Conservation (phyloP, 2,888 invertebrate genomes). For the Tholera decimalis region DNA sequence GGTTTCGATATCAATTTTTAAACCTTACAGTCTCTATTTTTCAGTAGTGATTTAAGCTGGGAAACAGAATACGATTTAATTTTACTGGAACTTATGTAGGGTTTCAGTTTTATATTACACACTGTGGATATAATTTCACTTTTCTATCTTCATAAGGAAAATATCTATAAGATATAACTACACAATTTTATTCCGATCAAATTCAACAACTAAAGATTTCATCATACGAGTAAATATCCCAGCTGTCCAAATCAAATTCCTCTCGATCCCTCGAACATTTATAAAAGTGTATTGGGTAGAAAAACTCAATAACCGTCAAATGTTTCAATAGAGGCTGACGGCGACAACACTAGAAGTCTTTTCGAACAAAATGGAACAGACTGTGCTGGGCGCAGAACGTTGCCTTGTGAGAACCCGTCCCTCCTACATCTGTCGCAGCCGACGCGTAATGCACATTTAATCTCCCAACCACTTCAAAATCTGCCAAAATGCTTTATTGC, state of each 20-base stretch:
- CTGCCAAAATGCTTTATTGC: conserved; percentile 91
- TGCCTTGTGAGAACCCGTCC: conserved; percentile 62
- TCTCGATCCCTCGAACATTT: conserved; percentile 32
- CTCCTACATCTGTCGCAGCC: conserved; percentile 81
- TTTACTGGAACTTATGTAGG: conserved; percentile 29
- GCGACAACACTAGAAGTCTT: conserved; percentile 59
- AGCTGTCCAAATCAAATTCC: conserved; percentile 21
- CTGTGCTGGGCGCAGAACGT: conserved; percentile 62
- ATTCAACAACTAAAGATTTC: conserved; percentile 24
- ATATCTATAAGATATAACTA: not conserved
- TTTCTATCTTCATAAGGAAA: not conserved
- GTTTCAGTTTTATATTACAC: conserved; percentile 2
- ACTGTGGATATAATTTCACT: not conserved
- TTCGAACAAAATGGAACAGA: conserved; percentile 62
- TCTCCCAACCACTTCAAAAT: conserved; percentile 87
- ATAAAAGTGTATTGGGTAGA: conserved; percentile 47
- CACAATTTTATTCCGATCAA: not conserved
- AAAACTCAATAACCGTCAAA: conserved; percentile 68
- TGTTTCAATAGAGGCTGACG: conserved; percentile 65
- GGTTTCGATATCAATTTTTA: conserved; percentile 61
- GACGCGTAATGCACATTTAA: conserved; percentile 88
- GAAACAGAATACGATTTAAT: conserved; percentile 44
- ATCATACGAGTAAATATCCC: conserved; percentile 24
- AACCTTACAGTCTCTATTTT: conserved; percentile 51
- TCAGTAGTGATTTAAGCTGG: conserved; percentile 27